Evolutionary conservation across 2,797 vertebrate species (phyloP).

Genomic region (Ceyx erithaca): DNA sequence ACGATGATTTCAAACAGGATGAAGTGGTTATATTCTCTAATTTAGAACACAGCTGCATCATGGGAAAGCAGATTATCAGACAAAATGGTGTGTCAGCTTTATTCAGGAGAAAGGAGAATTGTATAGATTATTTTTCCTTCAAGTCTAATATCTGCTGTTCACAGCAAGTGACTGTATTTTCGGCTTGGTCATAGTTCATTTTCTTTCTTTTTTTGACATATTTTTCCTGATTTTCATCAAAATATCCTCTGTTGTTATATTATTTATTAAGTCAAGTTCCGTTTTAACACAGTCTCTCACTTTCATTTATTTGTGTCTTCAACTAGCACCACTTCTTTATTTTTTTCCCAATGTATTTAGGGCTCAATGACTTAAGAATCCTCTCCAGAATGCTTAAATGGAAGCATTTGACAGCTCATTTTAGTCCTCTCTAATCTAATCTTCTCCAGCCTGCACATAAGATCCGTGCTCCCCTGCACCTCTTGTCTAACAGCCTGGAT

Average conservation of each 20-base stretch:
- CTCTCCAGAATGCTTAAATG: background rate
- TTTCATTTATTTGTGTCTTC: background rate
- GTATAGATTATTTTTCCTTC: background rate
- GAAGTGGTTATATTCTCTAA: background rate
- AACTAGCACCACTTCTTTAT: background rate
- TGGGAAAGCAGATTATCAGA: background rate
- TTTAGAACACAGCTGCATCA: background rate
- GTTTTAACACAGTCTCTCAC: background rate
- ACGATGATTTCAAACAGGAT: background rate
- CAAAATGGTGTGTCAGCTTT: background rate
- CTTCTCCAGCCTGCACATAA: background rate
- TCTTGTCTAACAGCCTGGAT: background rate
- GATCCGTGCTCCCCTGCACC: background rate
- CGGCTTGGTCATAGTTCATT: background rate
- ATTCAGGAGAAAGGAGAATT: background rate
- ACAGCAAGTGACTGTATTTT: background rate
- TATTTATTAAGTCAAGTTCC: background rate
- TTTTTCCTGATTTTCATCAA: background rate
- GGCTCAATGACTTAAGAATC: background rate
- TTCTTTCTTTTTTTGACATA: background rate
- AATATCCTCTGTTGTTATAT: background rate
- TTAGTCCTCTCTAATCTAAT: background rate
- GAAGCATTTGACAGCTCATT: conserved; percentile 27
- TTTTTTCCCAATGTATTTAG: background rate
- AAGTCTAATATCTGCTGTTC: background rate